phyloP scores from a whole-genome alignment of 23 tunicate species.

The Styela clava region DNA sequence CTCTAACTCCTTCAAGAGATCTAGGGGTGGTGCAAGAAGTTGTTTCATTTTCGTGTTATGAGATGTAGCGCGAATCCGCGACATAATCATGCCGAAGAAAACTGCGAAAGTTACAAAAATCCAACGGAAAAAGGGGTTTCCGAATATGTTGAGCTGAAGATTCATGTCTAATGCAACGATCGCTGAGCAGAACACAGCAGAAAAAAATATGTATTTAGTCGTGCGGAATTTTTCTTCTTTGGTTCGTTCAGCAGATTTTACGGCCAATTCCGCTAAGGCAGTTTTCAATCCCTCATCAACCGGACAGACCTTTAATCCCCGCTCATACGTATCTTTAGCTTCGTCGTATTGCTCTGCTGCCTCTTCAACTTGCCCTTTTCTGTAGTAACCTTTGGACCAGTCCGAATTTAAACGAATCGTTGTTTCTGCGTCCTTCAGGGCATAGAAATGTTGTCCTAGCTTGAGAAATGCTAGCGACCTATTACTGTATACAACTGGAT shows the following conservation, averaged over 20 bases:
- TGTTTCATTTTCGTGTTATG: constrained; percentile 7
- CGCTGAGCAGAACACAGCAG: constrained; percentile 12
- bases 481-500: constrained; percentile 67
- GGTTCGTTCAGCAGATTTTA: constrained; percentile 7
- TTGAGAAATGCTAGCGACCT: constrained; percentile 73
- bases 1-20: constrained; percentile 15
- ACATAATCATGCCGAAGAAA: neutral
- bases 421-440: constrained; percentile 79
- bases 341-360: constrained; percentile 39
- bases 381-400: constrained; percentile 81
- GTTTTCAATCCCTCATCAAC: constrained; percentile 38
- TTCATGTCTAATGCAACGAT: constrained; percentile 32
- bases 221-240: neutral
- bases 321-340: constrained; percentile 37
- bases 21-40: constrained; percentile 12
- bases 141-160: neutral
- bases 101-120: neutral
- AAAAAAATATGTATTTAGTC: constrained; percentile 14
- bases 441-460: constrained; percentile 62
- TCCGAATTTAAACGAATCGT: constrained; percentile 47
- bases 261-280: constrained; percentile 20
- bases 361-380: constrained; percentile 79
- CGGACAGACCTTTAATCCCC: constrained; percentile 44
- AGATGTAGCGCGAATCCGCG: neutral
- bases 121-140: neutral